phyloP scores from a whole-genome alignment of 1,140 invertebrate species.

The Trichonephila inaurata region DNA sequence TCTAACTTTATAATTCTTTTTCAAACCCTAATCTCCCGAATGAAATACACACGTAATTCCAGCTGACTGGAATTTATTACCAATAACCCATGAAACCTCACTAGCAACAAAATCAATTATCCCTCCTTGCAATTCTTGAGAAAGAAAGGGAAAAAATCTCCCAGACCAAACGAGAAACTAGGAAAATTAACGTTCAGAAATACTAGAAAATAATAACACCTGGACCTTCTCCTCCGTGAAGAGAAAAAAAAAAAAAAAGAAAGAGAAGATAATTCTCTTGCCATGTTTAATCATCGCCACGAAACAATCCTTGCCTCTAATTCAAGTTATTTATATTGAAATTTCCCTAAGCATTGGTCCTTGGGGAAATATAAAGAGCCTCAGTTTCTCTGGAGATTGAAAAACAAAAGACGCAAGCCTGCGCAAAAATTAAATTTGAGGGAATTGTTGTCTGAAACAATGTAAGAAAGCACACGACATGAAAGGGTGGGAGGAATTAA shows the following conservation, averaged over 20 bases:
- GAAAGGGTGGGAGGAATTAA: constrained; percentile 53
- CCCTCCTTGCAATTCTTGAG: not conserved
- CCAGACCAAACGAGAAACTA: not conserved
- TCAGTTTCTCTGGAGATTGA: constrained; percentile 34
- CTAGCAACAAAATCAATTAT: constrained; percentile 8
- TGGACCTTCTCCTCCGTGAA: not conserved
- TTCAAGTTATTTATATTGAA: constrained; percentile 68
- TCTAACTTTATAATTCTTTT: not conserved
- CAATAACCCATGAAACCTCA: not conserved
- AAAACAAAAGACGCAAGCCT: constrained; percentile 27
- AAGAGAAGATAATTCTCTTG: constrained; percentile 9
- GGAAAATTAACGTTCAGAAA: constrained; percentile 42
- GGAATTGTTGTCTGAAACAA: constrained; percentile 69
- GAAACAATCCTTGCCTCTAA: not conserved
- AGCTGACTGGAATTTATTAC: not conserved
- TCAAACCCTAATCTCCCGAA: not conserved
- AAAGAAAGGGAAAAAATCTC: not conserved
- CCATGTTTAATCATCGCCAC: constrained; percentile 47
- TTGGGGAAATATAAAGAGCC: constrained; percentile 54
- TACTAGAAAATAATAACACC: constrained; percentile 38
- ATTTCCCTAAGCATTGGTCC: constrained; percentile 34
- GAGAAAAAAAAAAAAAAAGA: not conserved
- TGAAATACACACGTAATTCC: not conserved
- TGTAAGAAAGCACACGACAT: constrained; percentile 56
- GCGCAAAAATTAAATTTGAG: constrained; percentile 68